Evolutionary conservation across 2,888 invertebrate species (phyloP), one percentile per base, ranked within the genome.

Genomic region (Ichneumoninae sp.): DNA sequence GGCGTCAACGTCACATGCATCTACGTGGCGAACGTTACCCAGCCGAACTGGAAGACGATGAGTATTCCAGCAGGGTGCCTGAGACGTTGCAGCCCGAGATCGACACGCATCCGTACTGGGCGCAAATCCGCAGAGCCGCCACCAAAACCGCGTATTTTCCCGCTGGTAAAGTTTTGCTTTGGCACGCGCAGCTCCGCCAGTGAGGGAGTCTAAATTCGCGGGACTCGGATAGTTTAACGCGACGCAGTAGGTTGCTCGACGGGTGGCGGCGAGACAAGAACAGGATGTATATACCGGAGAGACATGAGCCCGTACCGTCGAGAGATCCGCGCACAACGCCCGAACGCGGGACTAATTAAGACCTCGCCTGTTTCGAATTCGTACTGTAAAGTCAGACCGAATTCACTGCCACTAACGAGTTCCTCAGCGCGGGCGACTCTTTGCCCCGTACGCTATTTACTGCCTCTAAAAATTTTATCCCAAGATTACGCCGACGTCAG

Each of bases 231-330:
- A 68, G 57, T 68, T 80, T 54, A 19, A 30, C 57, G 19, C 19
- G 36, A 36, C 19, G 22, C 36, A 19, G 36, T n/a, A 36, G 40
- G 19, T 19, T 33, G 13, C 40, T 13, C 8, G 66, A 7, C 52
- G 62, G 70, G 69, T 81, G 72, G 74, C 70, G 70, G 74, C 60
- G 66, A 83, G 50, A 83, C 80, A 77, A 80, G 81, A 50, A 86
- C 70, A 79, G 81, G 57, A 26, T 57, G 82, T 60, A 75, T 80
- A 82, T 52, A 65, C 47, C 57, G 3, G n/a, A 47, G 30, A 13
- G 30, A 13, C 26, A 30, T 3, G 22, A 36, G 36, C 36, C 8
- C 33, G 40, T 5, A 54, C 13, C 40, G 60, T 44, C 62, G 70
- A 69, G 44, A 66, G 33, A 60, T 82, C 57, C 71, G 60, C 40